Evolutionary conservation across 2,888 invertebrate genomes (phyloP).

Genomic region (Hanleya hanleyi): DNA sequence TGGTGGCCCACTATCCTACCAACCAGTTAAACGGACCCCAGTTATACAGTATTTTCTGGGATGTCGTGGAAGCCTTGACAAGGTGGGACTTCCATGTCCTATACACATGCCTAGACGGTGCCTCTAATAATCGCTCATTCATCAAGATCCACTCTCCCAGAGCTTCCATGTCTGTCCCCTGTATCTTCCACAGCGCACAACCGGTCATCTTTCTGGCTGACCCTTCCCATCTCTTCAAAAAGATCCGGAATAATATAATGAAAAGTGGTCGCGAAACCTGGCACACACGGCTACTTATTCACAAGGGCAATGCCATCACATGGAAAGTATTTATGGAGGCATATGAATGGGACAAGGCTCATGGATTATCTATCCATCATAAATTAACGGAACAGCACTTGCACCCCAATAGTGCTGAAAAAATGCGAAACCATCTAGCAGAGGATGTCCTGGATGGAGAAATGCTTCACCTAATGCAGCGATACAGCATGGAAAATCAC

Average conservation of each 20-base stretch:
- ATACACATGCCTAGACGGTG: conserved; percentile 4
- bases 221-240: background rate
- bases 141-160: background rate
- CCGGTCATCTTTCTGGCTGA: background rate
- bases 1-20: conserved; percentile 6
- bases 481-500: background rate
- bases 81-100: background rate
- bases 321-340: background rate
- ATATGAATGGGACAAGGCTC: conserved; percentile 4
- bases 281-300: background rate
- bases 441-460: no score
- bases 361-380: conserved; percentile 4
- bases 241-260: background rate
- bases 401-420: background rate
- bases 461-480: background rate
- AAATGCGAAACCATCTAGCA: background rate
- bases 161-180: background rate
- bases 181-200: background rate
- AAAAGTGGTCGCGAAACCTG: conserved; percentile 10
- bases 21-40: background rate
- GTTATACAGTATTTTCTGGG: conserved; percentile 11
- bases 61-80: conserved; percentile 8
- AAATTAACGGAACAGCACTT: background rate
- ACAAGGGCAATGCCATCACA: background rate
- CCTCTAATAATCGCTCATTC: conserved; percentile 1